Evolutionary conservation across 2,888 invertebrate species (phyloP).

Genomic region (Amiota minor): DNA sequence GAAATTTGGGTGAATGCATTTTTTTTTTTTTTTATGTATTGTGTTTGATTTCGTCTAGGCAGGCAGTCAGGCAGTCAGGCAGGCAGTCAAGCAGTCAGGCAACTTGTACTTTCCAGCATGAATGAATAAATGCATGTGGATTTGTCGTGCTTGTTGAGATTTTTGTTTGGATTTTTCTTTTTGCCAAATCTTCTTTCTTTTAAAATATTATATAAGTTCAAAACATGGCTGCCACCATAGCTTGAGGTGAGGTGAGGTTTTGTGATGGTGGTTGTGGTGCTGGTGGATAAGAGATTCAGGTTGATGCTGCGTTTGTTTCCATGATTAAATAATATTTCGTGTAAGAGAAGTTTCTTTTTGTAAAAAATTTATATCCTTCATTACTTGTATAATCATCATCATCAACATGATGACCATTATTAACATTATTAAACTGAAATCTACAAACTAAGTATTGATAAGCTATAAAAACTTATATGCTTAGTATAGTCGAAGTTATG

Average conservation of each 20-base stretch:
- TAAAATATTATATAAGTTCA: slow-evolving; percentile 32
- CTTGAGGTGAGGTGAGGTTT: no score
- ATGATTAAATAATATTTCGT: slow-evolving; percentile 32
- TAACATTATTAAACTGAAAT: neutral
- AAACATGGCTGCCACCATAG: slow-evolving; percentile 24
- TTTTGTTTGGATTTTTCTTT: slow-evolving; percentile 10
- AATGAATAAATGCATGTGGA: slow-evolving; percentile 17
- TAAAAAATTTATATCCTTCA: neutral
- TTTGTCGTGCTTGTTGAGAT: slow-evolving; percentile 29
- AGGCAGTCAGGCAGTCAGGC: neutral
- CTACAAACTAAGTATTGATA: slow-evolving; percentile 6
- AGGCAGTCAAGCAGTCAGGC: neutral
- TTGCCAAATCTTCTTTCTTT: neutral
- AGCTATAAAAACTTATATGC: slow-evolving; percentile 21
- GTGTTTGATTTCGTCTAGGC: neutral
- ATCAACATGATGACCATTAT: neutral
- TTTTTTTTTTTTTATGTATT: slow-evolving; percentile 29
- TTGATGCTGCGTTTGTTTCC: slow-evolving; percentile 6
- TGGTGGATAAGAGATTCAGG: neutral
- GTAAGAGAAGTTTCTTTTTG: slow-evolving; percentile 14
- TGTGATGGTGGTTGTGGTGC: neutral
- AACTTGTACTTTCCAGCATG: no score
- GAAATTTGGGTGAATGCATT: slow-evolving; percentile 61
- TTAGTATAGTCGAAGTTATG: neutral
- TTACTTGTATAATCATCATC: neutral